Conservation (phyloP, 1,140 invertebrate species). For the Habropoda laboriosa region DNA sequence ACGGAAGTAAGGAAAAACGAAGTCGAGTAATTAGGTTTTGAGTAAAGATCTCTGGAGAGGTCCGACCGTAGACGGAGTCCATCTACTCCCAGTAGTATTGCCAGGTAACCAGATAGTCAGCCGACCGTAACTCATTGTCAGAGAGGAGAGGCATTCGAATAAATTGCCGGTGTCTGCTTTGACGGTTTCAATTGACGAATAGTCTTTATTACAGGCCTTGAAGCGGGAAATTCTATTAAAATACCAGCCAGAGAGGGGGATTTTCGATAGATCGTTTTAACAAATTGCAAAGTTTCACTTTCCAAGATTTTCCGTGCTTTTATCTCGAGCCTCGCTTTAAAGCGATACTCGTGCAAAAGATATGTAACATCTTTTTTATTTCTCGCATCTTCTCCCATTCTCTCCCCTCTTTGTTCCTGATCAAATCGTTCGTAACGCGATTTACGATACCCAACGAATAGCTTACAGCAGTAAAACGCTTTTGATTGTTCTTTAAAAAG, state of each 20-base stretch:
- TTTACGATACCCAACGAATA: neutral
- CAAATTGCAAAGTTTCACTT: neutral
- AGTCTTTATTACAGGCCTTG: neutral
- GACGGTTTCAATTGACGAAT: neutral
- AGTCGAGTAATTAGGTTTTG: neutral
- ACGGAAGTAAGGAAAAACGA: neutral
- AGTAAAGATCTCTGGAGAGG: conserved; percentile 1
- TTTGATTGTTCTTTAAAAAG: neutral
- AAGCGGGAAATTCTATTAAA: neutral
- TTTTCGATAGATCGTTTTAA: neutral
- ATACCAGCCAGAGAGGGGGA: neutral
- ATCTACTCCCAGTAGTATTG: conserved; percentile 28
- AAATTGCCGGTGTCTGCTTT: neutral
- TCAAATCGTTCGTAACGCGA: neutral
- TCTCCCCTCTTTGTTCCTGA: too few relatives aligned
- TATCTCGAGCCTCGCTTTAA: too few relatives aligned
- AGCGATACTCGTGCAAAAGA: neutral
- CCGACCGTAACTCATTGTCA: neutral
- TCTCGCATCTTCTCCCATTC: too few relatives aligned
- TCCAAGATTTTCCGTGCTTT: too few relatives aligned
- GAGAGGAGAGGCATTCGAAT: neutral
- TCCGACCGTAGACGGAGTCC: neutral
- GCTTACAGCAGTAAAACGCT: neutral
- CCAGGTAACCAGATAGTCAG: neutral
- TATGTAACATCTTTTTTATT: neutral